Conservation (phyloP, 2,113 vertebrate genomes). For the Petromus typicus region DNA sequence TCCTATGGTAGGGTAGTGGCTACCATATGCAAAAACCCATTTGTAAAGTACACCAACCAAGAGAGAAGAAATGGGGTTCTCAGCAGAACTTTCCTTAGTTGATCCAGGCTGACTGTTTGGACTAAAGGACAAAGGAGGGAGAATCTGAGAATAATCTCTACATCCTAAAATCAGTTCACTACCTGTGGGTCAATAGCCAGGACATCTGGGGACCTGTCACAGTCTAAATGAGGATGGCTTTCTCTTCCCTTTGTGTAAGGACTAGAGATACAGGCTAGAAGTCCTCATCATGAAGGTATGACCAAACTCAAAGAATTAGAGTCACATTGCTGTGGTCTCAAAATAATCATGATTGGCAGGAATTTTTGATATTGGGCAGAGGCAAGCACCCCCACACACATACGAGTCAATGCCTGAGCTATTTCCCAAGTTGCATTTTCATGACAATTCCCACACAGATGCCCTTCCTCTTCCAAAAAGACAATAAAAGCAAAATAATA, state of each 20-base stretch:
- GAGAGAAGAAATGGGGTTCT: background rate
- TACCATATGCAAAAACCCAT: background rate
- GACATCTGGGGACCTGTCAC: background rate
- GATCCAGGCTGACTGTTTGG: background rate
- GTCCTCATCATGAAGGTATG: background rate
- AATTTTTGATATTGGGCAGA: slow-evolving; percentile 9
- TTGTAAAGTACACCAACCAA: background rate
- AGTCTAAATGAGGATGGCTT: background rate
- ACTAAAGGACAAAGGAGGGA: background rate
- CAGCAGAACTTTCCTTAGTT: background rate
- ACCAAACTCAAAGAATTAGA: slow-evolving; percentile 48
- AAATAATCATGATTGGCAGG: background rate
- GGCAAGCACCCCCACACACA: background rate
- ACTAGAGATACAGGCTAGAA: background rate
- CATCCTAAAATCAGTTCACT: slow-evolving; percentile 30
- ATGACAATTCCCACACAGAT: slow-evolving; percentile 41
- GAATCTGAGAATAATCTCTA: background rate
- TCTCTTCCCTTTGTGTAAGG: background rate
- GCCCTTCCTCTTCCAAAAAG: slow-evolving; percentile 62
- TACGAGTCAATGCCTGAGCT: slow-evolving; percentile 45
- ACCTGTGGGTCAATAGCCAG: slow-evolving; percentile 1
- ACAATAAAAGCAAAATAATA: slow-evolving; percentile 71
- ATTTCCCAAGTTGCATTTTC: slow-evolving; percentile 49
- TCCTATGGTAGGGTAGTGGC: background rate
- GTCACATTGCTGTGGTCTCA: background rate